These are phyloP conservation scores for Oncopodura yosiiana DNA, from an alignment of 1,140 invertebrate species.

Conservation along the genomic window DNA sequence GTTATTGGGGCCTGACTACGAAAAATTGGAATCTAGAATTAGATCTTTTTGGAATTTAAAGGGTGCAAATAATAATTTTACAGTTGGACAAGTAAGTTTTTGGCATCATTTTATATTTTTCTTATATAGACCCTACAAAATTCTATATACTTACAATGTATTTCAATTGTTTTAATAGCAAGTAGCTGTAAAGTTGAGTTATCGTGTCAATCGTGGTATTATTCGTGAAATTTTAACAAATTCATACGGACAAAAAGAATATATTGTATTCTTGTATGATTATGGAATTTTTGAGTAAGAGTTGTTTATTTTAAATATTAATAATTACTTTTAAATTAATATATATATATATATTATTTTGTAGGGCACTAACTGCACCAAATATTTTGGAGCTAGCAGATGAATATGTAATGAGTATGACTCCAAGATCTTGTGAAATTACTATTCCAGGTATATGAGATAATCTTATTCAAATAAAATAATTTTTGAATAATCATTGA, in stretches of 20 bases:
- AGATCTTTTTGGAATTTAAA: too few species aligned
- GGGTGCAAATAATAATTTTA: too few species aligned
- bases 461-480: too few species aligned
- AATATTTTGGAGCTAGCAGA: neutral
- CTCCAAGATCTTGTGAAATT: neutral
- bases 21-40: too few species aligned
- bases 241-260: neutral
- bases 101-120: too few species aligned
- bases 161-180: too few species aligned
- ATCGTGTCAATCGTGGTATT: neutral
- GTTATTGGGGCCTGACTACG: too few species aligned
- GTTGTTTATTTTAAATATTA: neutral
- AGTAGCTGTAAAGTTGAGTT: too few species aligned
- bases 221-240: neutral
- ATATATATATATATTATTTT: neutral
- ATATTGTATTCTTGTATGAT: neutral
- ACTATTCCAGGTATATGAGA: neutral
- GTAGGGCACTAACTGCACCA: neutral
- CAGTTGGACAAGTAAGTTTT: too few species aligned
- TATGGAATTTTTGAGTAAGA: neutral
- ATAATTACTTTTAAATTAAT: neutral
- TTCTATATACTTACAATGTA: too few species aligned
- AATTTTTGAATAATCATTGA: too few species aligned
- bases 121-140: too few species aligned
- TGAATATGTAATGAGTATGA: neutral